Percentiles rank a stretch among this genome's conserved stretches.
phyloP scores from a whole-genome alignment of 2,888 invertebrate genomes.

The Schizotus pectinicornis region DNA sequence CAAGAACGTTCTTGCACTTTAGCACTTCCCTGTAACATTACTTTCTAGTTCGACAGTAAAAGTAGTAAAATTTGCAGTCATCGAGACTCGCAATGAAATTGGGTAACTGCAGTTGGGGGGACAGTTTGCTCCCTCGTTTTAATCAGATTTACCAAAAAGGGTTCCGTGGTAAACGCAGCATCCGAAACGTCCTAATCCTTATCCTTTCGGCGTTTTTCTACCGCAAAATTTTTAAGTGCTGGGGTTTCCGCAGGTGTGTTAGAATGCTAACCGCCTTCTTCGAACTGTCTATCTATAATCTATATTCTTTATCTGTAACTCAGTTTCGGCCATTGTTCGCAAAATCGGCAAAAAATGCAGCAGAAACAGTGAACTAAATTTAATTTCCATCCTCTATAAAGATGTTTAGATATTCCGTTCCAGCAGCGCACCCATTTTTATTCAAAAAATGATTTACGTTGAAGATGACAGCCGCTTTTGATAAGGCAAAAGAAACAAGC shows the following conservation, averaged over 20 bases:
- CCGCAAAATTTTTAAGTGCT: constrained; percentile 9
- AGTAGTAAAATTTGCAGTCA: too few relatives aligned
- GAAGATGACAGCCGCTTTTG: constrained; percentile 34
- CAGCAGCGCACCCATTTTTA: constrained; percentile 31
- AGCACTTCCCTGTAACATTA: too few relatives aligned
- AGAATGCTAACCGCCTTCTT: too few relatives aligned
- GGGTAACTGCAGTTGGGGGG: too few relatives aligned
- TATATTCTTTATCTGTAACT: neutral
- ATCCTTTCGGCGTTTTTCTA: neutral
- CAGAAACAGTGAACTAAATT: constrained; percentile 15
- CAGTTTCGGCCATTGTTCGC: neutral
- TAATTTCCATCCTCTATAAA: constrained; percentile 23
- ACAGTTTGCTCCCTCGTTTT: neutral
- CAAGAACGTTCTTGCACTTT: too few relatives aligned
- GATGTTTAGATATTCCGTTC: constrained; percentile 29
- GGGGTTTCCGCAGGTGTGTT: neutral
- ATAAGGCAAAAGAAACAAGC: constrained; percentile 30
- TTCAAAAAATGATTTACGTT: constrained; percentile 35
- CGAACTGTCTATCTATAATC: neutral
- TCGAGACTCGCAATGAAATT: too few relatives aligned
- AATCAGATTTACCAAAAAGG: constrained; percentile 7
- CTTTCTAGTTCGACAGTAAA: too few relatives aligned
- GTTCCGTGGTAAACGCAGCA: neutral
- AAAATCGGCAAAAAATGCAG: neutral
- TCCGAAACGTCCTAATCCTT: neutral